Percentiles rank a stretch among this genome's conserved stretches.
Conservation (phyloP, 2,797 vertebrate species). For the Remorina albescens region DNA sequence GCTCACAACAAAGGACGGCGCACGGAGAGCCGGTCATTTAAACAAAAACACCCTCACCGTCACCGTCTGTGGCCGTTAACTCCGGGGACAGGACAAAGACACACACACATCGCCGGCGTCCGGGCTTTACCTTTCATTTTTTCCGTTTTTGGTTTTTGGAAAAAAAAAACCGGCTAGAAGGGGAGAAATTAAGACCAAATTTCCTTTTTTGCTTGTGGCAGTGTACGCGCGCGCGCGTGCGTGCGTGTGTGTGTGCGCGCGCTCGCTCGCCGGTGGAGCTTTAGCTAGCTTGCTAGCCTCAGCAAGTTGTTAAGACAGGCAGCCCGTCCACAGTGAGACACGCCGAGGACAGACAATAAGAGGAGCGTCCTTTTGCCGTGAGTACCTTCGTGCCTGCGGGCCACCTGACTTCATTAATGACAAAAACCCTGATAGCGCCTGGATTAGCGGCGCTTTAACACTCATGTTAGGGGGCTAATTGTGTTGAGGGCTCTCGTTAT, state of each 20-base stretch:
- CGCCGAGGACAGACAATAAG: slow-evolving; percentile 40
- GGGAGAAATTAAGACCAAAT: slow-evolving; percentile 51
- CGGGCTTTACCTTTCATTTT: background rate
- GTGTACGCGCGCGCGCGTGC: slow-evolving; percentile 18
- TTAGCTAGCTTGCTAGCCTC: slow-evolving; percentile 69
- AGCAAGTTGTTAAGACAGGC: slow-evolving; percentile 58
- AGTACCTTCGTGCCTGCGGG: slow-evolving; percentile 52
- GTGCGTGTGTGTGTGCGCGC: background rate
- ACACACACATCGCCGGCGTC: background rate
- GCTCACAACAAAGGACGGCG: slow-evolving; percentile 81
- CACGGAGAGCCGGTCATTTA: slow-evolving; percentile 56
- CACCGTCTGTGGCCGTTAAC: slow-evolving; percentile 16
- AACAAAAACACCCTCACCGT: slow-evolving; percentile 16
- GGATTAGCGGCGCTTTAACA: background rate
- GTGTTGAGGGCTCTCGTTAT: background rate
- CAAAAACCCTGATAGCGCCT: too few relatives aligned
- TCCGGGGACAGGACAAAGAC: background rate
- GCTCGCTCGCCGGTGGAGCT: slow-evolving; percentile 61
- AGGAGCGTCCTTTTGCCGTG: slow-evolving; percentile 60
- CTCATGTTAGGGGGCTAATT: background rate
- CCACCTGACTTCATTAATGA: slow-evolving; percentile 37
- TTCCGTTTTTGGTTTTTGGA: slow-evolving; percentile 5
- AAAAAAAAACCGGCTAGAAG: slow-evolving; percentile 23
- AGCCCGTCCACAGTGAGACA: slow-evolving; percentile 1
- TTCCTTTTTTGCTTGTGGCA: background rate